Evolutionary conservation across 1,140 invertebrate genomes (phyloP), one percentile per base, ranked within the genome.

Genomic region (Pissodes strobi): DNA sequence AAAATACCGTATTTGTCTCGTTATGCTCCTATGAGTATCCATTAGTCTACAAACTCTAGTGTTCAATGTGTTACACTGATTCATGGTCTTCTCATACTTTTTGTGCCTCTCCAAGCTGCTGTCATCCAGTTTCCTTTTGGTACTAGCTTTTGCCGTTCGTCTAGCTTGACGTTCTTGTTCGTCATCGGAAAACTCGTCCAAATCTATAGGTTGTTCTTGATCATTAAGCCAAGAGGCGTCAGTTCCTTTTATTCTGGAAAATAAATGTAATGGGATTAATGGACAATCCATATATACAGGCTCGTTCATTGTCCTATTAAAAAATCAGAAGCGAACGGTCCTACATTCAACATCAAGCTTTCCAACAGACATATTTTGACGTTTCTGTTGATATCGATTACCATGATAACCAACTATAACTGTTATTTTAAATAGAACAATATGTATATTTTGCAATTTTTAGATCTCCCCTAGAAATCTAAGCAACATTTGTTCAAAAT

Each of bases 141-240:
- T n/a, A 21, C 8, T n/a, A 10, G 22, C 15, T 68, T 25, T 43
- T 43, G 37, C 43, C 2, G 1, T 19, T 10, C 49, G 22, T 37
- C n/a, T 53, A 19, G 30, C 27, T 45, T 57, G n/a, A 8, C 56
- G 22, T 77, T 95, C 92, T 70, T 88, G 83, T 73, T 96, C 94
- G 76, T 97, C 94, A 74, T 96, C 93, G 0, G 94, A 96, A 82
- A 87, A 95, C 23, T 94, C 92, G 0, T 86, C 55, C 66, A 82
- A 84, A 52, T 83, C 82, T 0, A 80, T 73, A 1, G 93, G 93
- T 25, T 90, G 86, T 76, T 97, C 94, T 41, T 87, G 82, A 73
- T 94, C 89, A 72, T 92, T 82, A 74, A 90, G 84, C 88, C 92
- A 94, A 3, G 89, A 90, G 2, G 92, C 74, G 49, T 76, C 76